Conservation (phyloP, 2,888 invertebrate genomes). For the Ophion costatus region DNA sequence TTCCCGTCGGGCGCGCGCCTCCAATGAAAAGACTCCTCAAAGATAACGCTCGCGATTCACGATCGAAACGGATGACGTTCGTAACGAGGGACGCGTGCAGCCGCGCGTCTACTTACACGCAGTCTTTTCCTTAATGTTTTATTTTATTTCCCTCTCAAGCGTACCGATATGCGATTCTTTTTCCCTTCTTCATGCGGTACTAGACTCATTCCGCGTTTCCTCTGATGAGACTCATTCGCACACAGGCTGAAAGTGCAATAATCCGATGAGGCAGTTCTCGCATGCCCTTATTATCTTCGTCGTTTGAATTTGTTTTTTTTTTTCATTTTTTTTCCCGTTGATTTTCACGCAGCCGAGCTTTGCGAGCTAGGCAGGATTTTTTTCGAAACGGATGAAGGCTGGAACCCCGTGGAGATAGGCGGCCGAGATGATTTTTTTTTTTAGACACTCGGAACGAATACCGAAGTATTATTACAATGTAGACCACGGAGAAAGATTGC, state of each 20-base stretch:
- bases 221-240: no score
- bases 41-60: slow-evolving; percentile 31
- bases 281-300: not conserved
- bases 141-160: not conserved
- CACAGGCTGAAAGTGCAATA: no score
- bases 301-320: not conserved
- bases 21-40: slow-evolving; percentile 67
- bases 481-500: slow-evolving; percentile 1
- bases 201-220: no score
- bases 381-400: not conserved
- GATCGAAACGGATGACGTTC: slow-evolving; percentile 12
- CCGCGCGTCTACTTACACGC: slow-evolving; percentile 32
- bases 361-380: no score
- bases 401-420: slow-evolving; percentile 36
- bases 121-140: no score
- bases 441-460: slow-evolving; percentile 36
- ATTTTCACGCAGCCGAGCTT: no score
- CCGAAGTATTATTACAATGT: slow-evolving; percentile 34
- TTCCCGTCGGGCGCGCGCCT: slow-evolving; percentile 40
- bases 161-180: not conserved
- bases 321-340: no score
- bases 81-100: slow-evolving; percentile 51
- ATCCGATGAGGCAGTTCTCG: no score
- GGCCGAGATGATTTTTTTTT: slow-evolving; percentile 35
- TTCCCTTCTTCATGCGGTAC: no score